These are phyloP conservation scores for Notodonta ziczac DNA, from an alignment of 2,888 invertebrate species.

Conservation along the genomic window DNA sequence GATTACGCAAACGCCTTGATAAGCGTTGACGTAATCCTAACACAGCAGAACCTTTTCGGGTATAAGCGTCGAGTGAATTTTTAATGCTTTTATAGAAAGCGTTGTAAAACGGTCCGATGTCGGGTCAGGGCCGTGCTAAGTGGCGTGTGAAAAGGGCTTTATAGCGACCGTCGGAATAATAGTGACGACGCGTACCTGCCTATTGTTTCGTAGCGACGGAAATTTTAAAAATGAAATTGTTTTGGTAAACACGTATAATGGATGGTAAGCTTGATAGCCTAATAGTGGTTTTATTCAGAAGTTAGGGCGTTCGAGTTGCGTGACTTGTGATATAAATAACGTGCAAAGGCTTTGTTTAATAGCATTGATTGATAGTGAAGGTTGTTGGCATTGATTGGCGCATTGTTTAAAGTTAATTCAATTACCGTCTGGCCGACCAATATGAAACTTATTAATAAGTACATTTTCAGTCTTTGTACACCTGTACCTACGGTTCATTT, in stretches of 20 bases:
- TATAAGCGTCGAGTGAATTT: slow-evolving; percentile 1
- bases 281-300: not conserved
- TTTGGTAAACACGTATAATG: not conserved
- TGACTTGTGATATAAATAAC: not conserved
- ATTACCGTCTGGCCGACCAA: not conserved
- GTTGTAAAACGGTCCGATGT: not conserved
- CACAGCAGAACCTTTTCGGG: slow-evolving; percentile 4
- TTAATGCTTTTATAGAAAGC: slow-evolving; percentile 7
- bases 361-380: not conserved
- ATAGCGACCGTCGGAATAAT: slow-evolving; percentile 1
- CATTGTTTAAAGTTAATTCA: not conserved
- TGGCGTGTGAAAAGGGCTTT: slow-evolving; percentile 7
- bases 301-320: too few relatives aligned
- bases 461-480: too few relatives aligned
- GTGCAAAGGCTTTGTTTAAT: not conserved
- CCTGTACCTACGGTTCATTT: too few relatives aligned
- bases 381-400: not conserved
- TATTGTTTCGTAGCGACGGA: slow-evolving; percentile 3
- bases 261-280: not conserved
- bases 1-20: slow-evolving; percentile 4
- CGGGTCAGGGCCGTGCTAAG: slow-evolving; percentile 5
- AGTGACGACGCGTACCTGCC: slow-evolving; percentile 5
- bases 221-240: slow-evolving; percentile 2
- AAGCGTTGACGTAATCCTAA: slow-evolving; percentile 9
- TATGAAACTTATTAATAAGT: too few relatives aligned